Base-by-base conservation (phyloP, 2,113 vertebrate species). In the Aldabrachelys gigantea region DNA sequence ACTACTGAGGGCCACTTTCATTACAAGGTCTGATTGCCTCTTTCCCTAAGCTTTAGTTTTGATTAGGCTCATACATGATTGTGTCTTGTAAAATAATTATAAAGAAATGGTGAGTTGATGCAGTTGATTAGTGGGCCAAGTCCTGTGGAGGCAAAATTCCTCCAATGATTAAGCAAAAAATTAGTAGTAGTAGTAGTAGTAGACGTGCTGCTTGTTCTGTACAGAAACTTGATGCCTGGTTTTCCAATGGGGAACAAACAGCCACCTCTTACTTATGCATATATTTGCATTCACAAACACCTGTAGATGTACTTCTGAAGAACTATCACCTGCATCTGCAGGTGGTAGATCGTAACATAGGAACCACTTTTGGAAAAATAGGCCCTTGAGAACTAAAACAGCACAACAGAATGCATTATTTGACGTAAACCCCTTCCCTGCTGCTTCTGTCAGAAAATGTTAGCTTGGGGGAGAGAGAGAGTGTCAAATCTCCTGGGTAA, bases 321-420 rank as follows among this genome's bases (percentile, higher is more conserved):
- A 53, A 17, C 72, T 91, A 53, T 88, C 88, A 49, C 89, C 50
- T 90, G 49, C 41, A 54, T 27, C 87, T 85, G 22, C 75, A 13
- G 50, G 57, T 53, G 24, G 38, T 31, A 82, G 38, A 22, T 22
- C 41, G 8, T 89, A 35, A 82, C 79, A 82, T 85, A 88, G 75
- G 4, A 44, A 80, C 3, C 53, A 1, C 11, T 62, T 89, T 80
- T 81, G 54, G 17, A 21, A 54, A 81, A 47, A 17, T 5, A 84
- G 9, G 2, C 87, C 85, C 50, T 93, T 75, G 24, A 81, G 75
- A n/a, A 80, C 84, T 91, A 86, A 24, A 57, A 49, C 17, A 21
- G n/a, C 19, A n/a, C 35, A 84, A n/a, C 16, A 83, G 29, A 59
- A 41, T 83, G 22, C n/a, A 88, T 90, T 89, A 82, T 50, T 25